Percentiles rank a stretch among this genome's conserved stretches.
These are phyloP conservation scores for Hydroisotoma schaefferi DNA, from an alignment of 2,888 invertebrate species.

Conservation along the genomic window DNA sequence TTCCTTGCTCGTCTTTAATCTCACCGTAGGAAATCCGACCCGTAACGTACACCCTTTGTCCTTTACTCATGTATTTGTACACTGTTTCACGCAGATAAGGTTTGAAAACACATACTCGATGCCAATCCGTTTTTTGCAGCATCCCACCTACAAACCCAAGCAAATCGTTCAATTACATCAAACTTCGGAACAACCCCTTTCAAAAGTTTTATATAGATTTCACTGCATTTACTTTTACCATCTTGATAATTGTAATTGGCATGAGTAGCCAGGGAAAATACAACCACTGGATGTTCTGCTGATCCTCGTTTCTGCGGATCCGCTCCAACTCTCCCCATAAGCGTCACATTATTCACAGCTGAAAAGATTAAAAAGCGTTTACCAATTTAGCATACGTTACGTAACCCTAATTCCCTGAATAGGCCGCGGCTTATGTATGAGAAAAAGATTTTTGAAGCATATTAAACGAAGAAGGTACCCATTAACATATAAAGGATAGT, in stretches of 20 bases:
- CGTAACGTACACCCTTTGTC: conserved; percentile 75
- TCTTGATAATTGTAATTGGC: conserved; percentile 67
- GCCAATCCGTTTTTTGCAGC: conserved; percentile 87
- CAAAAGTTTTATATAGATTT: conserved; percentile 1
- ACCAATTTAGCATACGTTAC: background rate
- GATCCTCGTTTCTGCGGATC: conserved; percentile 82
- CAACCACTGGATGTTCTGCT: conserved; percentile 76
- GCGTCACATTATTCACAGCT: conserved; percentile 79
- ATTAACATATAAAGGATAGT: too few species aligned
- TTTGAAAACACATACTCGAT: conserved; percentile 80
- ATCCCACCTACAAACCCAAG: conserved; percentile 62
- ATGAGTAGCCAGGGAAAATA: conserved; percentile 87
- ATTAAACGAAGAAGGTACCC: too few species aligned
- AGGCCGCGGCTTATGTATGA: too few species aligned
- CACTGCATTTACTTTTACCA: conserved; percentile 51
- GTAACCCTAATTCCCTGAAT: too few species aligned
- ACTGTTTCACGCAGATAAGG: conserved; percentile 76
- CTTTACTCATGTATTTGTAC: conserved; percentile 75
- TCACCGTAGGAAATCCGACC: conserved; percentile 83
- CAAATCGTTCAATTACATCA: background rate
- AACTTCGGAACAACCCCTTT: background rate
- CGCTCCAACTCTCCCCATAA: conserved; percentile 82
- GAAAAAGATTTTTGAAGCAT: too few species aligned
- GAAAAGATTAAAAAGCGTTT: conserved; percentile 46
- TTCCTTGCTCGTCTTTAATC: conserved; percentile 72